These are phyloP conservation scores for Gallinago media DNA, from an alignment of 2,113 vertebrate species.

Conservation along the genomic window DNA sequence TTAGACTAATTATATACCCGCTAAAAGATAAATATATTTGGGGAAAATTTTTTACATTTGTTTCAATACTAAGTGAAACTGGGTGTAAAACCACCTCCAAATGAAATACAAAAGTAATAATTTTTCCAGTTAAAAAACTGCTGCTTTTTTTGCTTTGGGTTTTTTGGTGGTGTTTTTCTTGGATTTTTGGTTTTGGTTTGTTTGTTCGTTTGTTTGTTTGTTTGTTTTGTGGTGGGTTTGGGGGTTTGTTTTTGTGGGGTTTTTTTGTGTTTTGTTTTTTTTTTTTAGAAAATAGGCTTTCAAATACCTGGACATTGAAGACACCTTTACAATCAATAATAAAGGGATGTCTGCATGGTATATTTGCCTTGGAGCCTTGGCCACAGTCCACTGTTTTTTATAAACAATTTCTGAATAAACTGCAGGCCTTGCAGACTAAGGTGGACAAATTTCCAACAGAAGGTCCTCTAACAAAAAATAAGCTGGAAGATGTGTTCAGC, in stretches of 20 bases:
- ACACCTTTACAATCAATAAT: background rate
- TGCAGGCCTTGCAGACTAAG: background rate
- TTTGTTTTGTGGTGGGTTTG: background rate
- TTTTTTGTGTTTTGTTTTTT: no score
- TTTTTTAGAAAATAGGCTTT: background rate
- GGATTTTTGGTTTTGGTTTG: no score
- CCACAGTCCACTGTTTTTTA: background rate
- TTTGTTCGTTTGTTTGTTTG: background rate
- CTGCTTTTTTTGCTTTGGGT: accelerated
- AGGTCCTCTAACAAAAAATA: background rate
- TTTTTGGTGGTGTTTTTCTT: background rate
- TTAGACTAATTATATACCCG: background rate
- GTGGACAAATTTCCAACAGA: background rate
- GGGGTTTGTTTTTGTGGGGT: background rate
- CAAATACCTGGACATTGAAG: background rate
- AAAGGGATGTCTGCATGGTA: background rate
- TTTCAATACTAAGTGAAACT: background rate
- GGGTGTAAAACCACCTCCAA: accelerated
- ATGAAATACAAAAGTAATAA: background rate
- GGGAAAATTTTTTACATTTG: background rate
- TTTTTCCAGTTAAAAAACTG: background rate
- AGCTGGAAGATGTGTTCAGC: background rate
- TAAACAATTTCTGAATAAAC: background rate
- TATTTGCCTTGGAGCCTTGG: background rate
- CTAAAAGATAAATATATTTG: background rate